Percentiles rank a stretch among this genome's conserved stretches.
These are phyloP conservation scores for Aphidius gifuensis DNA, from an alignment of 1,140 invertebrate genomes.

Conservation along the genomic window DNA sequence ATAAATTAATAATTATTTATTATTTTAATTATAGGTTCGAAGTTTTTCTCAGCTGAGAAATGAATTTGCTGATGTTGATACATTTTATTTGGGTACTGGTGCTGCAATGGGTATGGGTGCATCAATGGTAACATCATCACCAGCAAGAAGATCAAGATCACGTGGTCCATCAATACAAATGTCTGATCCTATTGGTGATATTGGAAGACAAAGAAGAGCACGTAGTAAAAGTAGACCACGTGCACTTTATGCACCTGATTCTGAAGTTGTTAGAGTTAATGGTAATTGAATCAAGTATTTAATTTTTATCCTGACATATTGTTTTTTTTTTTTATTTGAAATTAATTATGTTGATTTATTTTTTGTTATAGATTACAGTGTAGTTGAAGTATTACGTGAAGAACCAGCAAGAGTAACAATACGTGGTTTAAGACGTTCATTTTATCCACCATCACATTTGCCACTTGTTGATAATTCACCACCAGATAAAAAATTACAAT, in stretches of 20 bases:
- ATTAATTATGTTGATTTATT: conserved; percentile 9
- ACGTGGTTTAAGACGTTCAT: conserved; percentile 75
- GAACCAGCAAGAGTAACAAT: conserved; percentile 81
- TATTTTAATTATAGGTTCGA: conserved; percentile 58
- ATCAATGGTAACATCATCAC: conserved; percentile 59
- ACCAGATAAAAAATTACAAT: conserved; percentile 79
- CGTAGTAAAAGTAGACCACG: conserved; percentile 78
- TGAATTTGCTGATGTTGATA: conserved; percentile 86
- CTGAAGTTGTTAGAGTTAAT: conserved; percentile 71
- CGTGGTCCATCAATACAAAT: conserved; percentile 57
- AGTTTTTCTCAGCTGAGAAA: conserved; percentile 89
- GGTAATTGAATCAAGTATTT: conserved; percentile 47
- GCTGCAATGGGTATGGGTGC: conserved; percentile 49
- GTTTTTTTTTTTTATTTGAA: conserved; percentile 4
- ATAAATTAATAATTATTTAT: conserved; percentile 5
- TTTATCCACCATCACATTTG: conserved; percentile 83
- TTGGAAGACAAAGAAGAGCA: conserved; percentile 60
- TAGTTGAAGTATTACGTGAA: conserved; percentile 78
- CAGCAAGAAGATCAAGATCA: conserved; percentile 68
- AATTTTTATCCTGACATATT: too few species aligned
- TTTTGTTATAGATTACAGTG: conserved; percentile 66
- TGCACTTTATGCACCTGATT: conserved; percentile 74
- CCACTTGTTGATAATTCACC: conserved; percentile 77
- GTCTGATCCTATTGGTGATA: conserved; percentile 50
- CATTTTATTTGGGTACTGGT: conserved; percentile 78